Evolutionary conservation across 1,140 invertebrate genomes (phyloP), one percentile per base, ranked within the genome.

Genomic region (Panagrolaimus sp.): DNA sequence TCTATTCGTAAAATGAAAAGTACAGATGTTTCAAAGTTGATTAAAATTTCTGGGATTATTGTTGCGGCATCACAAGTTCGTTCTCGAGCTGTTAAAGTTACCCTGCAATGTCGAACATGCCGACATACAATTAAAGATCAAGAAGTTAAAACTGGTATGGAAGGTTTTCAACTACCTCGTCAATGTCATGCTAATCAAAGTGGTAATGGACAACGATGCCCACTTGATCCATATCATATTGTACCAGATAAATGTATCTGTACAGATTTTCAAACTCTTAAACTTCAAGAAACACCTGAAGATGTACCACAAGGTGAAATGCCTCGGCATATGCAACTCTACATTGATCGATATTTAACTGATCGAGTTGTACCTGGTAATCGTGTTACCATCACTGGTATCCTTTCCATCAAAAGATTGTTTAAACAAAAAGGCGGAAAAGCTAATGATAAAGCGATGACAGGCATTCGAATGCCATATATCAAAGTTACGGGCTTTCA

Each of bases 231-330:
- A 5, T 99, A 92, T 83, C 96, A 95, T 81, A 96, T 99, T 71
- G 89, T 89, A 43, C 94, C 96, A 27, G 96, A 99, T 80, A 96
- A 96, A 84, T 98, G 95, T 82, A 88, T 89, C 74, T 98, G 96
- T 84, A 91, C 97, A 5, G 96, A 99, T 85, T 97, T 92, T 83
- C 89, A 89, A 83, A 84, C 87, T 14, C 74, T 89, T 7, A 98
- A 97, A 84, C 84, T 98, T 11, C 96, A 98, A 88, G 96, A 99
- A 85, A 85, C 92, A 9, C 93, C 93, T 5, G 96, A 99, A 84
- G 90, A 90, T 72, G 91, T 98, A 69, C 96, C 96, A 0, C 93
- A 97, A 82, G 95, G 96, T 66, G 96, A 99, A 87, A 92, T 99
- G 88, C 96, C 96, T 0, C 87, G 96, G 8, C 96, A 99, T 85